Percentiles rank a stretch among this genome's conserved stretches.
phyloP scores from a whole-genome alignment of 2,797 vertebrate genomes.

The Benthosema pterotum region DNA sequence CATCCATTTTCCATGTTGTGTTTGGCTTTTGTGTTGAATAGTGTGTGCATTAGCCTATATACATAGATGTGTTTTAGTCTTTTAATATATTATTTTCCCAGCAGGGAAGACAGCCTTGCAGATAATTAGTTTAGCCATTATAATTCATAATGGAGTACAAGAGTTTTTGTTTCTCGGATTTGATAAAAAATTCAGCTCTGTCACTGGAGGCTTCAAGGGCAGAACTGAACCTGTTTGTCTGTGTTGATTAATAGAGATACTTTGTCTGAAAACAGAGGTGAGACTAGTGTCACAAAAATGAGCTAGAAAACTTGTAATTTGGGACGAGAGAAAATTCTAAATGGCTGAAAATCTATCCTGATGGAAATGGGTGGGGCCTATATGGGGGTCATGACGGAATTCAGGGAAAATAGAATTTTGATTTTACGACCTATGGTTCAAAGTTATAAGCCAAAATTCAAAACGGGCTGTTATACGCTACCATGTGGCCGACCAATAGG shows the following conservation, averaged over 20 bases:
- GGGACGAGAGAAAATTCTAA: conserved; percentile 12
- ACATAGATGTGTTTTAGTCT: conserved; percentile 30
- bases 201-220: not conserved
- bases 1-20: conserved; percentile 27
- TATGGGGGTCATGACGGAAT: too few relatives aligned
- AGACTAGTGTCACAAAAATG: conserved; percentile 16
- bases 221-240: not conserved
- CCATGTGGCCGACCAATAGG: too few relatives aligned
- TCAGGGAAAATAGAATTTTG: too few relatives aligned
- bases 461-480: too few relatives aligned
- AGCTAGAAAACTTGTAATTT: too few relatives aligned
- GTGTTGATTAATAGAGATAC: not conserved
- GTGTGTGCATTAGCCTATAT: conserved; percentile 23
- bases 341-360: too few relatives aligned
- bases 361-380: too few relatives aligned
- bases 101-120: not conserved
- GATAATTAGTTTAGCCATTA: conserved; percentile 2
- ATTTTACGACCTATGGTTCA: too few relatives aligned
- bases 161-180: not conserved
- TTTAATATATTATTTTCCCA: conserved; percentile 17
- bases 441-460: too few relatives aligned
- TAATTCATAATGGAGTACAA: conserved; percentile 8
- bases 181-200: not conserved
- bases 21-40: conserved; percentile 25
- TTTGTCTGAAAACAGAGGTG: not conserved